A percentile compares a stretch with the other conserved stretches of the same genome.
Conservation (phyloP, 2,113 vertebrate genomes). For the Eclectus roratus region DNA sequence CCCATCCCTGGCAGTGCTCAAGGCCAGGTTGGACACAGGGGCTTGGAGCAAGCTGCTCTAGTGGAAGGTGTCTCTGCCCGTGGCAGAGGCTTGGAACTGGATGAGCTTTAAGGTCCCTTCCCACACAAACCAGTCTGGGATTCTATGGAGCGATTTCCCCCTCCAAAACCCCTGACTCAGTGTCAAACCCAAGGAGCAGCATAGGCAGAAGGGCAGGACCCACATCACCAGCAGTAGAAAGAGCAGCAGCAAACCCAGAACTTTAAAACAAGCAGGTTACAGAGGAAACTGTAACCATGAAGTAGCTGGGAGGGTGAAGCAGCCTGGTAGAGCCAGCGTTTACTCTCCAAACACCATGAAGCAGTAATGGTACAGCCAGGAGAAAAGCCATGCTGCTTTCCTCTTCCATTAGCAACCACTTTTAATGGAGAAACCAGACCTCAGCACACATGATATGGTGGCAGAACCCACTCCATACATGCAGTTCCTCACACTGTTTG, state of each 20-base stretch:
- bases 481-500: not conserved
- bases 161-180: not conserved
- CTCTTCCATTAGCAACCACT: not conserved
- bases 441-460: accelerated
- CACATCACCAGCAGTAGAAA: not conserved
- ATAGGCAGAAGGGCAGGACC: not conserved
- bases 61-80: not conserved
- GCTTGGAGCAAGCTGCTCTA: not conserved
- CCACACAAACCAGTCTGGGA: not conserved
- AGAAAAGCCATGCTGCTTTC: not conserved
- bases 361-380: not conserved
- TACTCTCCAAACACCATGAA: not conserved
- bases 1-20: too few species aligned
- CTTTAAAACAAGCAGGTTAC: not conserved
- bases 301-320: not conserved
- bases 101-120: not conserved
- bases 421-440: accelerated
- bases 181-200: not conserved
- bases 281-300: not conserved
- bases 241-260: not conserved
- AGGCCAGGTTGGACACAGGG: too few species aligned
- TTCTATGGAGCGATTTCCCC: not conserved
- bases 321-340: not conserved
- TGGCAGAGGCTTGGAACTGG: not conserved
- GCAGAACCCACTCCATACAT: accelerated